phyloP scores from a whole-genome alignment of 2,888 invertebrate species.

The Pachycephus smyrnensis region DNA sequence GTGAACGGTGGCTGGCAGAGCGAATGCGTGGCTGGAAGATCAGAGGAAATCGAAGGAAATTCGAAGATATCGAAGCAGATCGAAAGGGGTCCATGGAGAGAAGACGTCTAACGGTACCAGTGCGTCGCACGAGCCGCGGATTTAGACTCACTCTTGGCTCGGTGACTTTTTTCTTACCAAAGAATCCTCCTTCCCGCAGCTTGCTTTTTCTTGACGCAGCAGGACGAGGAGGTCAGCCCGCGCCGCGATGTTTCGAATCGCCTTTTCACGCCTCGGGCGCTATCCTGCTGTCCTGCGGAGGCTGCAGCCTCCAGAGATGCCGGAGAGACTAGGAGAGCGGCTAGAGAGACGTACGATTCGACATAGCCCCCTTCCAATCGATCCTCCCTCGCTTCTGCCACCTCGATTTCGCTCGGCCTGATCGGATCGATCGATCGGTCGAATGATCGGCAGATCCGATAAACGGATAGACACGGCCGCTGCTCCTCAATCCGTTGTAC shows the following conservation, averaged over 20 bases:
- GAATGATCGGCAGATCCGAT: background rate
- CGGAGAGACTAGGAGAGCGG: background rate
- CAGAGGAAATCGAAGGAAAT: background rate
- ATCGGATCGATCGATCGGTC: background rate
- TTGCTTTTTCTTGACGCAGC: slow-evolving; percentile 15
- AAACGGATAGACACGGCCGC: background rate
- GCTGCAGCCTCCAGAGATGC: background rate
- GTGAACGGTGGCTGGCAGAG: no score
- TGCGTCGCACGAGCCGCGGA: slow-evolving; percentile 52
- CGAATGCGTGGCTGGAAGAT: no score
- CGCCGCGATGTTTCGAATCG: slow-evolving; percentile 38
- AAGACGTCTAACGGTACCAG: slow-evolving; percentile 39
- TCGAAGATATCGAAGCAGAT: background rate
- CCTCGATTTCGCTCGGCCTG: background rate
- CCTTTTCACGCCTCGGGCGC: slow-evolving; percentile 37
- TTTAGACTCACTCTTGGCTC: slow-evolving; percentile 46
- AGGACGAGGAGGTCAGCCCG: slow-evolving; percentile 27
- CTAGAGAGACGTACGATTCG: background rate
- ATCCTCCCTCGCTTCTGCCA: background rate
- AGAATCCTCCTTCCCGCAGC: slow-evolving; percentile 31
- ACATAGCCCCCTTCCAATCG: background rate
- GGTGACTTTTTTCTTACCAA: slow-evolving; percentile 36
- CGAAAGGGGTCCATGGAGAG: background rate
- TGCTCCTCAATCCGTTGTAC: background rate
- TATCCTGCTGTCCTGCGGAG: background rate